phyloP scores from a whole-genome alignment of 2,113 vertebrate genomes.

The Aramus guarauna region DNA sequence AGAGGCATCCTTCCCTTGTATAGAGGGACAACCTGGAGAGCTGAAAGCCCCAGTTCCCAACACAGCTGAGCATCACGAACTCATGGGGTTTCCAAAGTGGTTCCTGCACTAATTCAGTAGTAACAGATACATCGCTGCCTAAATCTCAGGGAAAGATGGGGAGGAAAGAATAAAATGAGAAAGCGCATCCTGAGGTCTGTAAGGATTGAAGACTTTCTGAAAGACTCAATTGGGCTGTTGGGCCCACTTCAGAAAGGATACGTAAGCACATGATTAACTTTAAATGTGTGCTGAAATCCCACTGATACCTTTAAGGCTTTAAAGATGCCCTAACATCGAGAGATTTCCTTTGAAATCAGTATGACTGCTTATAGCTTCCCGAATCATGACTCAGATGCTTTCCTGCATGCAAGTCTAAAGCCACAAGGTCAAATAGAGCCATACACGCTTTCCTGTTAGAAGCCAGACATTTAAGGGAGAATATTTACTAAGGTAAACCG shows the following conservation, averaged over 20 bases:
- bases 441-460: not conserved
- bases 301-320: not conserved
- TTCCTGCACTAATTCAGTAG: not conserved
- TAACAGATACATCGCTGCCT: not conserved
- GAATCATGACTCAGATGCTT: not conserved
- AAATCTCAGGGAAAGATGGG: not conserved
- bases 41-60: not conserved
- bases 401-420: not conserved
- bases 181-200: not conserved
- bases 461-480: not conserved
- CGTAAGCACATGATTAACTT: not conserved
- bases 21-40: not conserved
- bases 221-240: not conserved
- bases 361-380: not conserved
- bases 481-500: not conserved
- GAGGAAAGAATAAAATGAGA: not conserved
- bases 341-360: not conserved
- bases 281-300: not conserved
- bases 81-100: not conserved
- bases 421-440: not conserved
- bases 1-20: not conserved
- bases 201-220: not conserved
- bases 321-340: not conserved
- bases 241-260: not conserved
- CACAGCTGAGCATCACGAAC: not conserved